Percentiles rank a stretch among this genome's conserved stretches.
Evolutionary conservation across 2,113 vertebrate genomes (phyloP).

Genomic region (Daboia siamensis): DNA sequence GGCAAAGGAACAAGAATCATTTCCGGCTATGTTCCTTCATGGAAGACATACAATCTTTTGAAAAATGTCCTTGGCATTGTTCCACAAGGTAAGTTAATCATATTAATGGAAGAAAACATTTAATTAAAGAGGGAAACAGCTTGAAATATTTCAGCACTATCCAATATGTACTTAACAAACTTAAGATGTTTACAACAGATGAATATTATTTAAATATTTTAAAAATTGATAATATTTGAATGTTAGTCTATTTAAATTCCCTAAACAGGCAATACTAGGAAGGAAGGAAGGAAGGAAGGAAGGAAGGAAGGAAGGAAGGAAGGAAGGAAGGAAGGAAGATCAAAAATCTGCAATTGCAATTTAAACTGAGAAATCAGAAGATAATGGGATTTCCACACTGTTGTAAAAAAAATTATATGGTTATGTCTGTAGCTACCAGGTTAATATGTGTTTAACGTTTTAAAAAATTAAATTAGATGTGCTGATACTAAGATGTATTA

Average conservation of each 20-base stretch:
- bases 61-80: neutral
- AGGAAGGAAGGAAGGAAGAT: neutral
- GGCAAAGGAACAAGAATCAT: neutral
- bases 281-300: neutral
- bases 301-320: neutral
- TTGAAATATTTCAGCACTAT: neutral
- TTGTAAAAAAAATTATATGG: too few species aligned
- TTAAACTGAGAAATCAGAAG: neutral
- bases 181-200: neutral
- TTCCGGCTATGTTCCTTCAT: neutral
- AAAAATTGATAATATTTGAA: neutral
- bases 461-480: too few species aligned
- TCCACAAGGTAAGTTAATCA: conserved; percentile 2
- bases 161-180: neutral
- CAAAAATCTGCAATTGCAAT: neutral
- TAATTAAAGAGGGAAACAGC: conserved; percentile 7
- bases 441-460: too few species aligned
- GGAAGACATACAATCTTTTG: neutral
- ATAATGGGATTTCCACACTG: too few species aligned
- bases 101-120: neutral
- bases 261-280: neutral
- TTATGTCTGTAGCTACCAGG: too few species aligned
- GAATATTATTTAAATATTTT: neutral
- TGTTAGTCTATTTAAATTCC: neutral
- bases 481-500: too few species aligned